A percentile compares a stretch with the other conserved stretches of the same genome.
Evolutionary conservation across 2,797 vertebrate genomes (phyloP).

Genomic region (Carduelis carduelis): DNA sequence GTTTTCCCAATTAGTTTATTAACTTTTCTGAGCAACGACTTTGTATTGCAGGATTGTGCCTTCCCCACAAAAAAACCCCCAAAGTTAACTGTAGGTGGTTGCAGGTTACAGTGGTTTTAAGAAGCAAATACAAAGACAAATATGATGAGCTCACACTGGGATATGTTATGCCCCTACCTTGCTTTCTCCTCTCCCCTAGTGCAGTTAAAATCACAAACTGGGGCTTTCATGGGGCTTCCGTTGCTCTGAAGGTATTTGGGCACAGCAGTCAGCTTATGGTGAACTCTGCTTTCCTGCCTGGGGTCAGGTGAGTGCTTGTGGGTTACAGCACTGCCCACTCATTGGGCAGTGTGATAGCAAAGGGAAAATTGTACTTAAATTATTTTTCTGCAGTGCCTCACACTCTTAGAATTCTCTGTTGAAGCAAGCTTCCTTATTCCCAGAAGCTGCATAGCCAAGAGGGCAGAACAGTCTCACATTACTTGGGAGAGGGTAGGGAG

Average conservation of each 20-base stretch:
- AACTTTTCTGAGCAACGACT: neutral
- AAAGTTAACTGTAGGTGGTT: neutral
- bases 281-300: neutral
- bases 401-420: rapidly evolving
- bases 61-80: neutral
- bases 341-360: neutral
- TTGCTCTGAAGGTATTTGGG: neutral
- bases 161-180: neutral
- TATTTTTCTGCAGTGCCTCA: neutral
- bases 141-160: neutral
- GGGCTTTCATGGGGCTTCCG: neutral
- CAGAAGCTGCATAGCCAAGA: neutral
- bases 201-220: neutral
- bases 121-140: neutral
- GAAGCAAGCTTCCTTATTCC: neutral
- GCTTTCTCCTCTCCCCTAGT: neutral
- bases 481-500: neutral
- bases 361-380: neutral
- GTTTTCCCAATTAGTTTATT: neutral
- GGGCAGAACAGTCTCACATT: neutral
- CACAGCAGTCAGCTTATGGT: neutral
- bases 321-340: neutral
- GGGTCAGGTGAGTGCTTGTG: neutral
- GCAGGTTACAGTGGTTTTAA: neutral
- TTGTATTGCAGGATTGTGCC: neutral